Base-by-base conservation (phyloP, 2,888 invertebrate genomes). In the Axea sp. region DNA sequence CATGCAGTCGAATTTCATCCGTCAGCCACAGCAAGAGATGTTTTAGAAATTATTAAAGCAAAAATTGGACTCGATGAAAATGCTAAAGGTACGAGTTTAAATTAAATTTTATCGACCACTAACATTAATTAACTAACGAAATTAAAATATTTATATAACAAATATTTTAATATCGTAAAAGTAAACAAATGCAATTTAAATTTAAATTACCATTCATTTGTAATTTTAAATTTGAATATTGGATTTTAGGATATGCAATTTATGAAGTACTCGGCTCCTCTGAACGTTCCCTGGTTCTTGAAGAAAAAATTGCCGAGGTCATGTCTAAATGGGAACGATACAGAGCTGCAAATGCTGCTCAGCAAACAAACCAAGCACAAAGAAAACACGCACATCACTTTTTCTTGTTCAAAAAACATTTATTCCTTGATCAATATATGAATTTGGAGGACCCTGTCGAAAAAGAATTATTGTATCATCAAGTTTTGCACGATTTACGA, bases 311-410 rank as follows among this genome's bases (percentile, higher is more conserved):
- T 7, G 95, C 96, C 0, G 98, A 98, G 87, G 96, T 97, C 12
- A 94, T 98, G 91, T 96, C 97, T 2, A 94, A 96, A 84, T 98
- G 97, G 97, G 98, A 98, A 88, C 91, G 95, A 78, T 95, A 95
- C 77, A 90, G 95, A 65, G 91, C 92, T 47, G 92, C 14, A 1
- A 64, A 41, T 15, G 73, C 73, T 0, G 76, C 73, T 19, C 84
- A 83, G 47, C 85, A 84, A 53, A 77, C 73, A 4, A 84, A 81
- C 30, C 83, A 82, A 60, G 74, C 82, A 4, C 90, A 65, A 87
- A 89, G 77, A 89, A 92, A 85, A 81, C 80, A 89, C 86, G 80
- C 86, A 78, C 92, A 92, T 80, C 92, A 92, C 80, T 90, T 93
- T 80, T 93, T 93, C 88, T 86, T 94, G 14, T 94, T 94, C 83